A percentile compares a stretch with the other conserved stretches of the same genome.
phyloP scores from a whole-genome alignment of 2,888 invertebrate genomes.

The Athrips mouffetella region DNA sequence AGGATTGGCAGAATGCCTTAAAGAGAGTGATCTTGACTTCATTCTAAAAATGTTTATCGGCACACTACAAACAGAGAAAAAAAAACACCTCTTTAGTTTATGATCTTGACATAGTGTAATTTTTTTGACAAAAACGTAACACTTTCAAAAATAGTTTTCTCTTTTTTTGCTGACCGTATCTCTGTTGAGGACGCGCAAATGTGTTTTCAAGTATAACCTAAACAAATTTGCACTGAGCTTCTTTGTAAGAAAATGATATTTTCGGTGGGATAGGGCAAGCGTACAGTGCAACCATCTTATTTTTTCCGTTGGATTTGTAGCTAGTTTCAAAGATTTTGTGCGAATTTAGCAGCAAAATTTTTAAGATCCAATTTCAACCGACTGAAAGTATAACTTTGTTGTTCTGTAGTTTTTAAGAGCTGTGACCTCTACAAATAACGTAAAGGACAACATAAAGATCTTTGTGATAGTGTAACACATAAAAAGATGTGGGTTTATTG shows the following conservation, averaged over 20 bases:
- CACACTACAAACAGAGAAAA: too few relatives aligned
- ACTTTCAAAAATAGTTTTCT: not conserved
- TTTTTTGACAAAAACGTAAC: not conserved
- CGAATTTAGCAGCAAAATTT: too few relatives aligned
- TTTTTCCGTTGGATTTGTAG: too few relatives aligned
- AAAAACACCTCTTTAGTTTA: too few relatives aligned
- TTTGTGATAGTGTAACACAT: not conserved
- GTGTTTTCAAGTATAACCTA: constrained; percentile 8
- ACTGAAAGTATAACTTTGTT: too few relatives aligned
- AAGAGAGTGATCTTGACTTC: too few relatives aligned
- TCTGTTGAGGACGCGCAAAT: not conserved
- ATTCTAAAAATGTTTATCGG: too few relatives aligned
- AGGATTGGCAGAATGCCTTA: too few relatives aligned
- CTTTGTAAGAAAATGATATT: not conserved
- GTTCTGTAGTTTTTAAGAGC: constrained; percentile 8
- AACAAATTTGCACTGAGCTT: constrained; percentile 4
- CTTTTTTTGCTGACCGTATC: not conserved
- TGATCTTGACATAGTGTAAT: too few relatives aligned
- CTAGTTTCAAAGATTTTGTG: too few relatives aligned
- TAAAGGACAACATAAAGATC: not conserved
- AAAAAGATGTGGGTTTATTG: not conserved
- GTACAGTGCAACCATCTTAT: too few relatives aligned
- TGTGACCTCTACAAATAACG: constrained; percentile 5
- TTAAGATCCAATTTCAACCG: too few relatives aligned
- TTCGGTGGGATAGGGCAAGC: not conserved